phyloP scores from a whole-genome alignment of 2,113 vertebrate species.

The Arenaria interpres region DNA sequence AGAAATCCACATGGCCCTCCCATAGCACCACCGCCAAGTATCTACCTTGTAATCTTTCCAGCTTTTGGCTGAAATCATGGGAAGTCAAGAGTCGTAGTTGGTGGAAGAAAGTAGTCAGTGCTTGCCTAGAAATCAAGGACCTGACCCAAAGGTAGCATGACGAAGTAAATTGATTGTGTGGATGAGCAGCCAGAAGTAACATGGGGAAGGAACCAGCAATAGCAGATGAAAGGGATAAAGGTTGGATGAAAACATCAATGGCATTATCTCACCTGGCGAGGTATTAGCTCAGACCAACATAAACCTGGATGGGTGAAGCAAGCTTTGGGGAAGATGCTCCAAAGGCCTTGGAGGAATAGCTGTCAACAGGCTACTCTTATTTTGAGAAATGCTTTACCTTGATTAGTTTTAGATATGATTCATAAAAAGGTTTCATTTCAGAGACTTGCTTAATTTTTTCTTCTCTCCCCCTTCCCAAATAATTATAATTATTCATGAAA shows the following conservation, averaged over 20 bases:
- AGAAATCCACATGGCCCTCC: background rate
- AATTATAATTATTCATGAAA: background rate
- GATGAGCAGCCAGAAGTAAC: background rate
- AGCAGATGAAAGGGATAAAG: background rate
- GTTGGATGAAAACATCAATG: background rate
- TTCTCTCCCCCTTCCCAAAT: rapidly evolving
- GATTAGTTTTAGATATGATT: background rate
- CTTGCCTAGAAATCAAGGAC: background rate
- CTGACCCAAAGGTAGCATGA: background rate
- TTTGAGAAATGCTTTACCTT: background rate
- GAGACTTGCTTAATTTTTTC: background rate
- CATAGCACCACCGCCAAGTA: background rate
- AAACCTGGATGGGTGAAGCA: background rate
- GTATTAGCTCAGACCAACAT: background rate
- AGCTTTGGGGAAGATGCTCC: background rate
- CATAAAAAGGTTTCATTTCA: background rate
- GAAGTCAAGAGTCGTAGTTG: background rate
- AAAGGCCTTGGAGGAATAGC: too few relatives aligned
- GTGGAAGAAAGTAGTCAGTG: background rate
- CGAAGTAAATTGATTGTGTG: too few relatives aligned
- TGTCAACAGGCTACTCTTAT: too few relatives aligned
- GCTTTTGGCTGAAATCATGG: background rate
- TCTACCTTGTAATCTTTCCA: background rate
- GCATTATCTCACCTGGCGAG: background rate
- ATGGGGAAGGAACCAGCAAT: background rate